These are phyloP conservation scores for Eulemur coronatus DNA, from an alignment of 2,797 vertebrate species.

Conservation along the genomic window DNA sequence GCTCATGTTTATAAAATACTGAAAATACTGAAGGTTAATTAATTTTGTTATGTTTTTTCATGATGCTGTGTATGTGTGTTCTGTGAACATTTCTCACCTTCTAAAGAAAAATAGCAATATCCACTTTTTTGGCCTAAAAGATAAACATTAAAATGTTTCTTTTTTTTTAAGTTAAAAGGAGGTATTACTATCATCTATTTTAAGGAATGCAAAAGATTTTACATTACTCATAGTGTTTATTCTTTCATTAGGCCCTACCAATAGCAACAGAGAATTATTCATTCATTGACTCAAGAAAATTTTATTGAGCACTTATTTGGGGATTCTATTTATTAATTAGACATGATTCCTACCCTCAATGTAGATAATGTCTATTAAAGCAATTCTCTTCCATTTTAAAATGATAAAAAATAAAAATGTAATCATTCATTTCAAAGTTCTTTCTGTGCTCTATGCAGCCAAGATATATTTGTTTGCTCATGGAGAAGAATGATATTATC, in stretches of 20 bases:
- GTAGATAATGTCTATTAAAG: not conserved
- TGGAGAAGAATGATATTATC: not conserved
- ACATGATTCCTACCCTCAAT: not conserved
- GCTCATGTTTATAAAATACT: not conserved
- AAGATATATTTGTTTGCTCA: not conserved
- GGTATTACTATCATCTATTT: not conserved
- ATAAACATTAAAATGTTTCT: not conserved
- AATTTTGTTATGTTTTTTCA: not conserved
- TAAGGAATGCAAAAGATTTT: not conserved
- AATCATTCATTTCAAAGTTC: constrained; percentile 16
- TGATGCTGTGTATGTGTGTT: not conserved
- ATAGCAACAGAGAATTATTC: not conserved
- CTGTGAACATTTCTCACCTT: not conserved
- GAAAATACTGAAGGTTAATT: not conserved
- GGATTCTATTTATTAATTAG: constrained; percentile 17
- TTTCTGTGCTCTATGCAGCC: not conserved
- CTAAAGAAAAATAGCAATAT: constrained; percentile 12
- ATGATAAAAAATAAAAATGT: constrained; percentile 29
- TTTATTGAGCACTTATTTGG: not conserved
- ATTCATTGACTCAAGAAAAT: not conserved
- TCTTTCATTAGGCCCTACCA: not conserved
- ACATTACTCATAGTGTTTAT: not conserved
- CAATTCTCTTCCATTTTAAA: constrained; percentile 29
- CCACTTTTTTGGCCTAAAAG: not conserved
- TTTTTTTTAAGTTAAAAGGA: not conserved